Percentiles rank a stretch among this genome's conserved stretches.
Conservation (phyloP, 2,797 vertebrate species). For the Myripristis murdjan region DNA sequence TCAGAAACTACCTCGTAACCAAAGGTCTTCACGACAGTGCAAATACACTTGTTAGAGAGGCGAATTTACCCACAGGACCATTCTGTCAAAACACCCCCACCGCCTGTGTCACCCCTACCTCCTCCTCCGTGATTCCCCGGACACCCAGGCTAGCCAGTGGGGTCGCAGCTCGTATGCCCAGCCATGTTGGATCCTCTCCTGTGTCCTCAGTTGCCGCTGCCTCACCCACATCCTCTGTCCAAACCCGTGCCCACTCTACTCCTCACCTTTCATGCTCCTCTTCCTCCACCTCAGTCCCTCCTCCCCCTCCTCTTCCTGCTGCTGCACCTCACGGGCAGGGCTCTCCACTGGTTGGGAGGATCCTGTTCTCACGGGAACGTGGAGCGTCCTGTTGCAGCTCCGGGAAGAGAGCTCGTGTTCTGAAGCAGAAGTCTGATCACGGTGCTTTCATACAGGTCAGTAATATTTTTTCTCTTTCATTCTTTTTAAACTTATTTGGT, state of each 20-base stretch:
- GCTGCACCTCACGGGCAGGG: constrained; percentile 65
- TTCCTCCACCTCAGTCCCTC: constrained; percentile 76
- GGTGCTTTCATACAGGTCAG: constrained; percentile 91
- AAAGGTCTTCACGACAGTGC: constrained; percentile 95
- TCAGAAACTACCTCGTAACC: constrained; percentile 94
- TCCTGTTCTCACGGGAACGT: constrained; percentile 93
- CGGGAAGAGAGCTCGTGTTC: constrained; percentile 89
- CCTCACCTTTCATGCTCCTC: constrained; percentile 79
- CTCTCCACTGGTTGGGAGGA: constrained; percentile 91
- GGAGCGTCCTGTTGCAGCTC: constrained; percentile 76
- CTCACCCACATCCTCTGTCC: constrained; percentile 25
- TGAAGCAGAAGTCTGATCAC: constrained; percentile 96
- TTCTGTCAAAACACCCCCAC: constrained; percentile 84
- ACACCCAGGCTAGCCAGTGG: constrained; percentile 90
- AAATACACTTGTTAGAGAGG: constrained; percentile 89
- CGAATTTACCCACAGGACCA: constrained; percentile 88
- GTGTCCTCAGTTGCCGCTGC: background rate
- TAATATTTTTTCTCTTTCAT: background rate
- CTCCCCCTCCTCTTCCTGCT: constrained; percentile 67
- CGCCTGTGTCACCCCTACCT: constrained; percentile 81
- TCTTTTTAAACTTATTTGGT: too few relatives aligned
- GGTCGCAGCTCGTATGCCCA: constrained; percentile 83
- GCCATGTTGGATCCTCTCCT: constrained; percentile 78
- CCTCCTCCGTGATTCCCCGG: constrained; percentile 83
- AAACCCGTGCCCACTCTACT: constrained; percentile 62